These are phyloP conservation scores for Sandelia bainsii DNA, from an alignment of 2,797 vertebrate species.

Conservation along the genomic window DNA sequence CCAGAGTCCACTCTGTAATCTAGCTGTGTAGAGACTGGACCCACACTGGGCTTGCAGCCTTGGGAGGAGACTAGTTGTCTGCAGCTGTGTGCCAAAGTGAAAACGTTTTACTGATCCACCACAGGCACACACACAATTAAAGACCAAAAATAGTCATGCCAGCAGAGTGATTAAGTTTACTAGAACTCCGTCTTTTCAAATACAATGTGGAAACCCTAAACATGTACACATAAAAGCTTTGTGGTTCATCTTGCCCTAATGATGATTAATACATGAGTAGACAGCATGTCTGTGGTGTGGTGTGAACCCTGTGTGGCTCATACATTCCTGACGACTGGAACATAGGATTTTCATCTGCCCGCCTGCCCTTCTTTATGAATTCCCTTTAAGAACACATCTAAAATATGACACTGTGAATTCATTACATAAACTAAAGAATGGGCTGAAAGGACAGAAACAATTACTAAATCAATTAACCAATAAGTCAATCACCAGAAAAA, in stretches of 20 bases:
- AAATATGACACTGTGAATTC: slow-evolving; percentile 32
- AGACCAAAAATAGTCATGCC: slow-evolving; percentile 67
- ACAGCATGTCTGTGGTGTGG: slow-evolving; percentile 65
- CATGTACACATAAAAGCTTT: slow-evolving; percentile 56
- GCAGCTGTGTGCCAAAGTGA: slow-evolving; percentile 65
- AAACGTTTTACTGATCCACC: slow-evolving; percentile 64
- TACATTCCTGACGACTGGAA: slow-evolving; percentile 60
- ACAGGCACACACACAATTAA: slow-evolving; percentile 69
- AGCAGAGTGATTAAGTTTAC: slow-evolving; percentile 62
- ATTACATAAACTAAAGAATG: slow-evolving; percentile 5
- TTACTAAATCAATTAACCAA: too few relatives aligned
- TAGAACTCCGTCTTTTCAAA: slow-evolving; percentile 52
- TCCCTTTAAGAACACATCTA: slow-evolving; percentile 26
- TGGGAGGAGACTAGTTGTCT: slow-evolving; percentile 77
- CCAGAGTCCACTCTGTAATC: slow-evolving; percentile 77
- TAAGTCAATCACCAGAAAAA: too few relatives aligned
- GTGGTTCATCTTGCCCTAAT: slow-evolving; percentile 62
- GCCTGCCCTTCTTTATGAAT: slow-evolving; percentile 36
- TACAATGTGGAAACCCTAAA: slow-evolving; percentile 64
- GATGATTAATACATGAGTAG: slow-evolving; percentile 72
- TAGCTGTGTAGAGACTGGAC: slow-evolving; percentile 59
- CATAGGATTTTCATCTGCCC: slow-evolving; percentile 53
- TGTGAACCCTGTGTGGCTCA: slow-evolving; percentile 62
- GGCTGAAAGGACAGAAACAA: background rate
- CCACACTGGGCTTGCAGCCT: slow-evolving; percentile 66